These are phyloP conservation scores for Centroberyx gerrardi DNA, from an alignment of 2,797 vertebrate genomes.

Conservation along the genomic window DNA sequence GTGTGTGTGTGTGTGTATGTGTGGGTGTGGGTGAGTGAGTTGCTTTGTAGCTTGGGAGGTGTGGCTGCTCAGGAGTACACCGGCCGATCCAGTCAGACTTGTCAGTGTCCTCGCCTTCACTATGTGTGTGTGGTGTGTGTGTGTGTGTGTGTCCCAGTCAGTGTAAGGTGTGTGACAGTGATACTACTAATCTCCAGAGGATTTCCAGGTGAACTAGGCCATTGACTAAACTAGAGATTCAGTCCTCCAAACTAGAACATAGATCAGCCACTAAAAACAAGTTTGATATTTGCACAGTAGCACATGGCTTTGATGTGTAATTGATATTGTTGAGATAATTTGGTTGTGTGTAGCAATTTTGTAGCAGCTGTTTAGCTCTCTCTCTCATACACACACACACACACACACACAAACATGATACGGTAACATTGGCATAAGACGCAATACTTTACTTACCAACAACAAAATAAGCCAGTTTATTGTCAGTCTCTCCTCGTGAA, in stretches of 20 bases:
- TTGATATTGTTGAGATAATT: no score
- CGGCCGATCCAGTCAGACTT: conserved; percentile 67
- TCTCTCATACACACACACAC: no score
- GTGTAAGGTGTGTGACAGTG: conserved; percentile 21
- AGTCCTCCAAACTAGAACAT: not conserved
- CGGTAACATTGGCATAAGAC: no score
- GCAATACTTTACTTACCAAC: no score
- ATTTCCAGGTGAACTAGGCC: conserved; percentile 5
- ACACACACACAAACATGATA: no score
- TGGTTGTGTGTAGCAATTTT: no score
- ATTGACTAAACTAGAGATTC: not conserved
- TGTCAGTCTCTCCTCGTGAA: no score
- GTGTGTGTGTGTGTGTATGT: not conserved
- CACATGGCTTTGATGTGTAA: no score
- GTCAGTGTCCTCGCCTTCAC: conserved; percentile 11
- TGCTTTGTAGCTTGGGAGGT: conserved; percentile 25
- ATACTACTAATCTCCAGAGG: conserved; percentile 12
- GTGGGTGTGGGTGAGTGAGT: not conserved
- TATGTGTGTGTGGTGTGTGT: conserved; percentile 6
- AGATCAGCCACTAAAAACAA: not conserved
- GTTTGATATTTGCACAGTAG: no score
- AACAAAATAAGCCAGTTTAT: no score
- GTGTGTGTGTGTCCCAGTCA: not conserved
- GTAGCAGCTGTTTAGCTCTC: no score
- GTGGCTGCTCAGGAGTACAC: conserved; percentile 41